Evolutionary conservation across 2,113 vertebrate species (phyloP).

Genomic region (Jacana jacana): DNA sequence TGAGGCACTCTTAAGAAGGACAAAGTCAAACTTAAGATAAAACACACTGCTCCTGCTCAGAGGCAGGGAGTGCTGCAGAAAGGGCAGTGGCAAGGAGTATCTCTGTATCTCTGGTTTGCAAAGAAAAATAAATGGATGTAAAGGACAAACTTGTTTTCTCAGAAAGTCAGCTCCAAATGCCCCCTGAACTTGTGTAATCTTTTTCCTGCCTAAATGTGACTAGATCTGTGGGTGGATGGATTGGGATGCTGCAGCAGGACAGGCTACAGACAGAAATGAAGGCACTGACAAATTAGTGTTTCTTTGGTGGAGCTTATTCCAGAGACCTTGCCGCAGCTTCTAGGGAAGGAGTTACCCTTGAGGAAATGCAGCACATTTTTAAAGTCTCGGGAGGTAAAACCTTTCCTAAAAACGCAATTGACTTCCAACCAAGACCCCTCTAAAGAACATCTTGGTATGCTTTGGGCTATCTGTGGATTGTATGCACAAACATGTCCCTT

Average conservation of each 20-base stretch:
- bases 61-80: not conserved
- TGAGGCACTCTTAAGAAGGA: not conserved
- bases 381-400: not conserved
- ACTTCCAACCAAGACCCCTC: not conserved
- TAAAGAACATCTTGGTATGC: not conserved
- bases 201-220: not conserved
- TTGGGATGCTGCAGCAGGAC: constrained; percentile 4
- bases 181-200: not conserved
- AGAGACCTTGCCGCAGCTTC: not conserved
- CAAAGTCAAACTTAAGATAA: not conserved
- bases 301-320: not conserved
- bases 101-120: not conserved
- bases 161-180: not conserved
- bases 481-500: not conserved
- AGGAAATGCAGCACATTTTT: not conserved
- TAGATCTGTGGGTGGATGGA: constrained; percentile 16
- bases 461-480: not conserved
- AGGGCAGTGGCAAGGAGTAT: not conserved
- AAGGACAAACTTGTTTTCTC: not conserved
- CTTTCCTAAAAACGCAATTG: not conserved
- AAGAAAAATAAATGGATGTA: not conserved
- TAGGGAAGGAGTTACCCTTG: not conserved
- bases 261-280: not conserved
- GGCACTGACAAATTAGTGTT: constrained; percentile 16
- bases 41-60: not conserved